Evolutionary conservation across 2,113 vertebrate species (phyloP).

Genomic region (Epinephelus moara): DNA sequence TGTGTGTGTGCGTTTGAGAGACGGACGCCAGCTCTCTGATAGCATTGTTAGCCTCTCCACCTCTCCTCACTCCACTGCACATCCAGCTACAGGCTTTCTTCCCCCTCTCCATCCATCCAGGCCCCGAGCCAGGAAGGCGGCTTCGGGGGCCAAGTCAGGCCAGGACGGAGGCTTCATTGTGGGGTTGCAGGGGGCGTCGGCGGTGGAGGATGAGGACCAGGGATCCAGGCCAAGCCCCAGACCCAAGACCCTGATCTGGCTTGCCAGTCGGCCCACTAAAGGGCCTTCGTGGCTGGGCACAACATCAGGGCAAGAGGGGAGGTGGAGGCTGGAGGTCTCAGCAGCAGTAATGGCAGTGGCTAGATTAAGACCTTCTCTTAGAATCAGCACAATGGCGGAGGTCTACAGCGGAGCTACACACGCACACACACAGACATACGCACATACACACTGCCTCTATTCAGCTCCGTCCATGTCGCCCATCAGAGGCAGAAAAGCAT

Average conservation of each 20-base stretch:
- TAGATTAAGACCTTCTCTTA: slow-evolving; percentile 82
- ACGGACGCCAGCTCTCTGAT: slow-evolving; percentile 79
- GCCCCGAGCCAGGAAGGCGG: slow-evolving; percentile 72
- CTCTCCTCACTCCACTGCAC: slow-evolving; percentile 83
- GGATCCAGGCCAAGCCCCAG: slow-evolving; percentile 75
- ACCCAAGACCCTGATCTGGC: slow-evolving; percentile 75
- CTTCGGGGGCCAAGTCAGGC: slow-evolving; percentile 67
- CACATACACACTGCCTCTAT: slow-evolving; percentile 65
- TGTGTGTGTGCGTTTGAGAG: slow-evolving; percentile 57
- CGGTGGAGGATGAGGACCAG: slow-evolving; percentile 64
- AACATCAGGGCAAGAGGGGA: slow-evolving; percentile 69
- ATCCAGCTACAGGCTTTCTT: slow-evolving; percentile 70
- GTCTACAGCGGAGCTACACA: slow-evolving; percentile 48
- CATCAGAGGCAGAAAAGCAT: slow-evolving; percentile 78
- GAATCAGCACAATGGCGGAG: slow-evolving; percentile 72
- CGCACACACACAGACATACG: slow-evolving; percentile 17
- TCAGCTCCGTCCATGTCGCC: slow-evolving; percentile 68
- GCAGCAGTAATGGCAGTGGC: slow-evolving; percentile 73
- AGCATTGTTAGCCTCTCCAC: slow-evolving; percentile 83
- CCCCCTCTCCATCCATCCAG: slow-evolving; percentile 56
- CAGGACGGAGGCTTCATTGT: slow-evolving; percentile 68
- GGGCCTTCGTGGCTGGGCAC: slow-evolving; percentile 75
- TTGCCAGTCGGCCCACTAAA: slow-evolving; percentile 64
- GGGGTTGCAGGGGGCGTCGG: slow-evolving; percentile 45
- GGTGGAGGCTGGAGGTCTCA: slow-evolving; percentile 72